phyloP scores from a whole-genome alignment of 2,888 invertebrate genomes.

The Gisinianus flammeolus region DNA sequence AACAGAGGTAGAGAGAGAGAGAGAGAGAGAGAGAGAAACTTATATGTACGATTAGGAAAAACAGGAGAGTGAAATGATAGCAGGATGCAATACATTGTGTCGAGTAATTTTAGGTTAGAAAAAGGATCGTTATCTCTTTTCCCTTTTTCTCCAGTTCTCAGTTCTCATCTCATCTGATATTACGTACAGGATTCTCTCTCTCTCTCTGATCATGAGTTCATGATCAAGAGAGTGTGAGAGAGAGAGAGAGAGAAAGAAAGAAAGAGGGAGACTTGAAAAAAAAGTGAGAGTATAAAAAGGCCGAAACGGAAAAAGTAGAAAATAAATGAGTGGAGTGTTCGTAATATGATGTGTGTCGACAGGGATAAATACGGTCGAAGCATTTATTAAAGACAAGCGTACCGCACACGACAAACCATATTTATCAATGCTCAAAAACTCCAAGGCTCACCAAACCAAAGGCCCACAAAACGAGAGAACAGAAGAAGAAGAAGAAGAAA shows the following conservation, averaged over 20 bases:
- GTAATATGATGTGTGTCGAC: conserved; percentile 48
- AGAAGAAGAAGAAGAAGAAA: background rate
- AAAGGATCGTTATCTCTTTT: background rate
- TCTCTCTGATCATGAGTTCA: background rate
- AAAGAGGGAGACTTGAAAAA: background rate
- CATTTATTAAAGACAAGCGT: conserved; percentile 45
- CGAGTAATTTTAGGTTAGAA: background rate
- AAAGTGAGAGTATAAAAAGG: background rate
- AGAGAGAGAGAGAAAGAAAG: conserved; percentile 5
- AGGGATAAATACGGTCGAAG: conserved; percentile 41
- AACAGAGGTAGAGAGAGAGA: background rate
- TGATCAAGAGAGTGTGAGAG: background rate
- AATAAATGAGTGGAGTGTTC: conserved; percentile 42
- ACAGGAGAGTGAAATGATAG: background rate
- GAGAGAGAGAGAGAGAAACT: background rate
- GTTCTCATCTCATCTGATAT: too few species aligned
- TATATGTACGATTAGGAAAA: too few species aligned
- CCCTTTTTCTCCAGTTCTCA: background rate
- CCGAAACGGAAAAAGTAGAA: conserved; percentile 17
- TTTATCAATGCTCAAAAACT: conserved; percentile 36
- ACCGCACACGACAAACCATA: conserved; percentile 37
- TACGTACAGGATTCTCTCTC: too few species aligned
- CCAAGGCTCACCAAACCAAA: background rate
- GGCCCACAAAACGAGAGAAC: background rate
- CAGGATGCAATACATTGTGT: background rate